Evolutionary conservation across 2,888 invertebrate genomes (phyloP).

Genomic region (Polymixis flavicincta): DNA sequence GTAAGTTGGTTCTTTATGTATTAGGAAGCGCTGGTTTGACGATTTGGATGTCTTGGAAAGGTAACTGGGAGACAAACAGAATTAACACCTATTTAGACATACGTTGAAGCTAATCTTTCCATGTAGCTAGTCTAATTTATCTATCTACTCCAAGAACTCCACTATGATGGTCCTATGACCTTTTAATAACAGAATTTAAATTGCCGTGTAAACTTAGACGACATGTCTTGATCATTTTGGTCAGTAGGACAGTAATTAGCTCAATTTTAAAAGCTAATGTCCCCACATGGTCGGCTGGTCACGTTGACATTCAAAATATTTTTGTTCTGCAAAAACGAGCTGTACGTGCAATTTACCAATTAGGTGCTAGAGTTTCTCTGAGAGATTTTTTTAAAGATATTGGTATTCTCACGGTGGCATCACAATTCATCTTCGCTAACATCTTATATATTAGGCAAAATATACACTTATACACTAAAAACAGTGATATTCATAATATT

Average conservation of each 20-base stretch:
- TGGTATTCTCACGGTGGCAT: no score
- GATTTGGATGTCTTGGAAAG: not conserved
- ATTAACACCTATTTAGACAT: not conserved
- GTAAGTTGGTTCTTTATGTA: not conserved
- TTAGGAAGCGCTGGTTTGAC: not conserved
- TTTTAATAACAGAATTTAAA: not conserved
- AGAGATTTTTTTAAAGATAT: no score
- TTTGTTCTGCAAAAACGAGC: no score
- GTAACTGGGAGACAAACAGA: not conserved
- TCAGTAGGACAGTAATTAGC: slow-evolving; percentile 19
- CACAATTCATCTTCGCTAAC: no score
- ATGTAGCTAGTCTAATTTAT: not conserved
- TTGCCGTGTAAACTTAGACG: not conserved
- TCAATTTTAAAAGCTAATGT: slow-evolving; percentile 15
- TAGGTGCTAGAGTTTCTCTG: no score
- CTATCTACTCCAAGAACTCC: not conserved
- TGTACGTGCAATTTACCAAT: no score
- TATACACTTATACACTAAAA: no score
- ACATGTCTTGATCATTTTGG: slow-evolving; percentile 11
- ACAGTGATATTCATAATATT: no score
- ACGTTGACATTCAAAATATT: no score
- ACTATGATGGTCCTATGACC: no score
- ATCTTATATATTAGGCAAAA: no score
- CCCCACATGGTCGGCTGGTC: slow-evolving; percentile 10
- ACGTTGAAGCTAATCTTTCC: not conserved